Evolutionary conservation across 2,797 vertebrate species (phyloP).

Genomic region (Sciaenops ocellatus): DNA sequence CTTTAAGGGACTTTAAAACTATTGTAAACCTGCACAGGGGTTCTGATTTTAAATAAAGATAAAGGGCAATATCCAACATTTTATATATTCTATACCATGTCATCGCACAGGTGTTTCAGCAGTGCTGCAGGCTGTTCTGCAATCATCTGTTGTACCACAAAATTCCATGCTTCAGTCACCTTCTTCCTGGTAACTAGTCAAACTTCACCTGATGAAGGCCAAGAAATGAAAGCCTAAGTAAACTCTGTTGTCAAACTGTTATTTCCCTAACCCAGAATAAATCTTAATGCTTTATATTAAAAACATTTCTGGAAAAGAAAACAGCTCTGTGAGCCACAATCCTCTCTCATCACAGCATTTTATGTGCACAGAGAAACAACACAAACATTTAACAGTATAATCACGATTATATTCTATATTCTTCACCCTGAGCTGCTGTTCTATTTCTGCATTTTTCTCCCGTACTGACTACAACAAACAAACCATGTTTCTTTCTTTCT

Average conservation of each 20-base stretch:
- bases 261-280: background rate
- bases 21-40: too few species aligned
- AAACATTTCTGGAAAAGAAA: background rate
- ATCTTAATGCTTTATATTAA: background rate
- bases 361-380: background rate
- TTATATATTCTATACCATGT: background rate
- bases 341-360: background rate
- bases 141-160: background rate
- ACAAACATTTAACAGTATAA: too few species aligned
- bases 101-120: background rate
- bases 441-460: background rate
- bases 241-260: background rate
- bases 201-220: background rate
- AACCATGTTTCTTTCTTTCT: background rate
- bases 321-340: background rate
- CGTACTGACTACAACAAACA: background rate
- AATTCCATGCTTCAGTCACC: background rate
- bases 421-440: background rate
- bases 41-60: too few species aligned
- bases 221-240: background rate
- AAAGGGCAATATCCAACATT: background rate
- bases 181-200: background rate
- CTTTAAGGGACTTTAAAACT: background rate
- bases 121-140: background rate
- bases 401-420: background rate